Conservation (phyloP, 53 echinoderm and acorn worm species). For the Paracentrotus lividus region DNA sequence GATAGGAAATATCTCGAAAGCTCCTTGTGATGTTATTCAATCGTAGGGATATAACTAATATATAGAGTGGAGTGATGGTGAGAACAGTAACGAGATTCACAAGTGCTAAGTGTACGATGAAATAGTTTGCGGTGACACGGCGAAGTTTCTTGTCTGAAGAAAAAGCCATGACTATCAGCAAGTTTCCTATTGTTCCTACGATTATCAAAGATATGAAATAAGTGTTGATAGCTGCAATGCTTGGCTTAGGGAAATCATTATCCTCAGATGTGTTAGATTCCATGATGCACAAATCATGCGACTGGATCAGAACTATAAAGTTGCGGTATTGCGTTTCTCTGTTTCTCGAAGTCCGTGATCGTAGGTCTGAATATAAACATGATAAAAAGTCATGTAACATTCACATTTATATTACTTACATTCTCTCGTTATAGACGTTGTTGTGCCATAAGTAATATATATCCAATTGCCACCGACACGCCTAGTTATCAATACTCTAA, state of each 20-base stretch:
- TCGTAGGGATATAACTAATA: neutral
- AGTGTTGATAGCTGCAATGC: neutral
- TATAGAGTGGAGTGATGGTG: constrained; percentile 49
- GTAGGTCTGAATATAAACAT: neutral
- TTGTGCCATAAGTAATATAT: neutral
- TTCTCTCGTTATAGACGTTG: neutral
- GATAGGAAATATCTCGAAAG: constrained; percentile 13
- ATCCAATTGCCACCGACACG: neutral
- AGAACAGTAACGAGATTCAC: constrained; percentile 12
- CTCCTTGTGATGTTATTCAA: neutral
- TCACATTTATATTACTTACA: neutral
- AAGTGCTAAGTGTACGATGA: constrained; percentile 49
- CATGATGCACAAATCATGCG: neutral
- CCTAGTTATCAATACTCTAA: neutral
- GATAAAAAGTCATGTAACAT: neutral
- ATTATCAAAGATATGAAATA: constrained; percentile 35
- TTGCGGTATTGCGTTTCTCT: neutral
- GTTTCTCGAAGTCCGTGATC: neutral
- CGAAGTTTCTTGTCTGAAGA: constrained; percentile 18
- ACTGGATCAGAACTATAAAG: neutral
- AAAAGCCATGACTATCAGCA: constrained; percentile 35
- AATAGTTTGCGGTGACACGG: constrained; percentile 41
- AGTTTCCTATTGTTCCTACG: constrained; percentile 17
- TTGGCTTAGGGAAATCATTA: neutral
- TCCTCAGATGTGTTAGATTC: neutral